Percentiles rank a stretch among this genome's conserved stretches.
These are phyloP conservation scores for Deilephila elpenor DNA, from an alignment of 2,888 invertebrate genomes.

Conservation along the genomic window DNA sequence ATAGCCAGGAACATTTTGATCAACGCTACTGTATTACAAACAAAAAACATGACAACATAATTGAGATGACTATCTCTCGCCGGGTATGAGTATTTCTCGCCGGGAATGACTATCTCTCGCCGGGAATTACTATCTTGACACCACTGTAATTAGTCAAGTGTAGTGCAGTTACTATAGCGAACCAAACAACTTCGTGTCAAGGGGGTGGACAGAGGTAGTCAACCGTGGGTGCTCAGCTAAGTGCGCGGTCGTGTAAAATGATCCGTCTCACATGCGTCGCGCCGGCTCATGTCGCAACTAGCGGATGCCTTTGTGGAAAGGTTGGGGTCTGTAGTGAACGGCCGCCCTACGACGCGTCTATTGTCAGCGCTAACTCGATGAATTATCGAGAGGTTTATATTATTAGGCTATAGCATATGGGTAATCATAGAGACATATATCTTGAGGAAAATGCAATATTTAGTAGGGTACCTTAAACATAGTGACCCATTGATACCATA, in stretches of 20 bases:
- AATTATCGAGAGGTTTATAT: not conserved
- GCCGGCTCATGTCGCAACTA: slow-evolving; percentile 49
- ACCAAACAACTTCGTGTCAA: too few relatives aligned
- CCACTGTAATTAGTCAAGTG: not conserved
- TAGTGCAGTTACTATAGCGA: not conserved
- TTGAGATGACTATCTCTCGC: too few relatives aligned
- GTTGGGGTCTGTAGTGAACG: slow-evolving; percentile 50
- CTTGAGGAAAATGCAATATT: too few relatives aligned
- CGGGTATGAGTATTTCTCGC: too few relatives aligned
- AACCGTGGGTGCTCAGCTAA: slow-evolving; percentile 38
- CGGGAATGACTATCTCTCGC: too few relatives aligned
- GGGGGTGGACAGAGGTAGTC: slow-evolving; percentile 31
- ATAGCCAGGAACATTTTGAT: too few relatives aligned
- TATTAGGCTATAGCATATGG: not conserved
- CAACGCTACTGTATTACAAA: too few relatives aligned
- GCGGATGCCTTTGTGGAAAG: slow-evolving; percentile 55
- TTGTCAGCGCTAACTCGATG: not conserved
- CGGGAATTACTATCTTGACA: too few relatives aligned
- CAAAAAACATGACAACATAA: too few relatives aligned
- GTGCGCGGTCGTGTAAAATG: slow-evolving; percentile 62
- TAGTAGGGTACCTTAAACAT: too few relatives aligned
- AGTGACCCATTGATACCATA: too few relatives aligned
- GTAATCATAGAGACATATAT: not conserved
- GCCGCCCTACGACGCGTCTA: slow-evolving; percentile 33
- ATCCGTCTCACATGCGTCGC: slow-evolving; percentile 49